Evolutionary conservation across 2,888 invertebrate species (phyloP).

Genomic region (Noctua comes): DNA sequence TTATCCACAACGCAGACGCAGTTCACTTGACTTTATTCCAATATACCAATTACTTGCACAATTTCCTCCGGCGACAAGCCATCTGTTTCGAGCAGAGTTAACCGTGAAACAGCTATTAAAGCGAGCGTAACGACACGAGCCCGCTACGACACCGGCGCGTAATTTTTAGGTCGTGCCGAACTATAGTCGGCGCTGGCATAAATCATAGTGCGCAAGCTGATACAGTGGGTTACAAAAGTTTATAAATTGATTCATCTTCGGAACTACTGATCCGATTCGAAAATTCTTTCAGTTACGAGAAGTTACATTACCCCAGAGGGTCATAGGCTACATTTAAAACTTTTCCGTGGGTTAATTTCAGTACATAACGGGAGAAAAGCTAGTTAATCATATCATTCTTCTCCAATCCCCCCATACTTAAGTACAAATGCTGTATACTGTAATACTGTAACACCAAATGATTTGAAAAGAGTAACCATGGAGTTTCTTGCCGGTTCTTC

Average conservation of each 20-base stretch:
- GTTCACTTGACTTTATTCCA: background rate
- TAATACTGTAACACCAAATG: too few species aligned
- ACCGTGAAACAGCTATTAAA: constrained; percentile 30
- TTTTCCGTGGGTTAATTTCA: too few species aligned
- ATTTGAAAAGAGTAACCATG: too few species aligned
- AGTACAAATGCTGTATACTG: too few species aligned
- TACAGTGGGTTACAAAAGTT: constrained; percentile 54
- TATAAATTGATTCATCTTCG: background rate
- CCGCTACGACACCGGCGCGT: constrained; percentile 26
- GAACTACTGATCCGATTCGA: too few species aligned
- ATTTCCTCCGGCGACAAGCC: constrained; percentile 30
- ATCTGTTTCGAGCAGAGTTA: constrained; percentile 28
- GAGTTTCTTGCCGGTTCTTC: too few species aligned
- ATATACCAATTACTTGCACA: constrained; percentile 39
- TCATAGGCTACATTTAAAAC: too few species aligned
- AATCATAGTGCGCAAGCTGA: constrained; percentile 44
- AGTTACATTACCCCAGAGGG: too few species aligned
- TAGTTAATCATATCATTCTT: background rate
- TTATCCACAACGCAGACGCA: background rate
- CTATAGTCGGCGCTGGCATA: constrained; percentile 53
- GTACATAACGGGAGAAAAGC: too few species aligned
- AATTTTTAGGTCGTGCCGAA: constrained; percentile 54
- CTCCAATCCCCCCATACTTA: too few species aligned
- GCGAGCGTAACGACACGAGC: constrained; percentile 41
- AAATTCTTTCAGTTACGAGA: too few species aligned